phyloP scores from a whole-genome alignment of 2,797 vertebrate genomes.

The Fistularia commersonii region DNA sequence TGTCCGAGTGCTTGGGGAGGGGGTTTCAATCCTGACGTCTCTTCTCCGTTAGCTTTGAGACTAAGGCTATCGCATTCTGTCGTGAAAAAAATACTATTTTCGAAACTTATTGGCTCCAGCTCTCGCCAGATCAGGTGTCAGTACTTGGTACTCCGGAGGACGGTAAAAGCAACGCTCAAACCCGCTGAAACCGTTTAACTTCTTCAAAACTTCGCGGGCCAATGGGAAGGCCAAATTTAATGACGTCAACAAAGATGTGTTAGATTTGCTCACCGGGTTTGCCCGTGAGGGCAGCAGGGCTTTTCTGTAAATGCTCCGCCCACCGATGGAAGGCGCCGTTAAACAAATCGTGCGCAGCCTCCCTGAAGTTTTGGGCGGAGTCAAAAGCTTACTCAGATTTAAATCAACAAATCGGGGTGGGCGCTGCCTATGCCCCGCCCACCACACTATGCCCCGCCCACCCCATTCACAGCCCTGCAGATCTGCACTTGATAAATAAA shows the following conservation, averaged over 20 bases:
- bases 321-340: fast-evolving
- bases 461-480: no score
- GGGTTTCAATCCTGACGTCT: constrained; percentile 3
- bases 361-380: constrained; percentile 8
- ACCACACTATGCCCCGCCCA: no score
- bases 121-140: constrained; percentile 1
- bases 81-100: neutral
- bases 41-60: neutral
- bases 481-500: no score
- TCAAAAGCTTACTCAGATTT: constrained; percentile 25
- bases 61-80: constrained; percentile 28
- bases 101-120: neutral
- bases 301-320: no score
- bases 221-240: constrained; percentile 26
- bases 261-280: fast-evolving
- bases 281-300: constrained; percentile 7
- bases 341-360: constrained; percentile 10
- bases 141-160: neutral
- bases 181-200: constrained; percentile 65
- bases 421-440: no score
- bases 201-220: constrained; percentile 51
- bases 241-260: fast-evolving
- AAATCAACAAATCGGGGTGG: constrained; percentile 48
- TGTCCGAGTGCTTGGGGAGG: neutral
- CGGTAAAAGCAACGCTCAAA: neutral